Evolutionary conservation across 2,113 vertebrate species (phyloP).

Genomic region (Falcunculus frontatus): DNA sequence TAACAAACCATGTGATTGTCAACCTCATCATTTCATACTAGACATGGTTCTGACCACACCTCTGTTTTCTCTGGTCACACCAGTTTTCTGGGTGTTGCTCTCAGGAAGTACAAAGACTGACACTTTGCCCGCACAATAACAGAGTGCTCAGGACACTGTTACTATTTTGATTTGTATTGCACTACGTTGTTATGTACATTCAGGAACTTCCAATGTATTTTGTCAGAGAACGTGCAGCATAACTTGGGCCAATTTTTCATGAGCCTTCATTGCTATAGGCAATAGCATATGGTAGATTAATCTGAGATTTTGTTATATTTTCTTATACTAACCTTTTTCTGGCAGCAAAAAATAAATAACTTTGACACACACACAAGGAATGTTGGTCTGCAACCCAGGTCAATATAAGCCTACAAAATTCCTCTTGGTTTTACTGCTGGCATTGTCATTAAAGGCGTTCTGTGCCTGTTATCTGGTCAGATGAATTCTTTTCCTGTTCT

Average conservation of each 20-base stretch:
- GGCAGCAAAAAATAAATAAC: background rate
- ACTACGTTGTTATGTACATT: background rate
- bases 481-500: conserved; percentile 16
- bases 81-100: background rate
- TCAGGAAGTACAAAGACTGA: background rate
- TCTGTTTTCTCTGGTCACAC: background rate
- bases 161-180: background rate
- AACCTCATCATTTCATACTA: background rate
- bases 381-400: conserved; percentile 2
- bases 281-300: background rate
- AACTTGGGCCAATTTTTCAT: background rate
- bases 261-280: background rate
- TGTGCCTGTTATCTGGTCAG: background rate
- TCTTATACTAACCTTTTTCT: background rate
- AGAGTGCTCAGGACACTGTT: background rate
- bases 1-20: background rate
- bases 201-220: background rate
- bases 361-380: conserved; percentile 7
- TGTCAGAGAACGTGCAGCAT: background rate
- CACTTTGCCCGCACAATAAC: background rate
- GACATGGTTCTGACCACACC: background rate
- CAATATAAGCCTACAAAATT: conserved; percentile 15
- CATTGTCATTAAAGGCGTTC: background rate
- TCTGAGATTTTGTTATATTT: background rate
- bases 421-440: conserved; percentile 15